Evolutionary conservation across 2,888 invertebrate species (phyloP).

Genomic region (Ophioninae sp.): DNA sequence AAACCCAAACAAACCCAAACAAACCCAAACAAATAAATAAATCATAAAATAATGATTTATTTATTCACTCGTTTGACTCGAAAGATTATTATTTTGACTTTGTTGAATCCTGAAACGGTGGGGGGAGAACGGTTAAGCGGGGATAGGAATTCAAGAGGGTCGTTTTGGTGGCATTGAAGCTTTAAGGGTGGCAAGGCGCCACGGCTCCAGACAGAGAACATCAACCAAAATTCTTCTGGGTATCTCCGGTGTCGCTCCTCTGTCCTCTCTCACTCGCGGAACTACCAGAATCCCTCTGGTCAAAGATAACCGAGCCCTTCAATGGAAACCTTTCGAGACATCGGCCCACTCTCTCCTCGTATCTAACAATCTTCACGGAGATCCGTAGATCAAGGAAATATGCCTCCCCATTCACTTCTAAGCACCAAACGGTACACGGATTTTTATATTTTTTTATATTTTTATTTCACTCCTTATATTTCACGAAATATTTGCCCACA

Average conservation of each 20-base stretch:
- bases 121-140: not conserved
- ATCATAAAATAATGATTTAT: no score
- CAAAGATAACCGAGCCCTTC: conserved; percentile 43
- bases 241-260: conserved; percentile 27
- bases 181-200: conserved; percentile 51
- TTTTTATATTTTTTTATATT: no score
- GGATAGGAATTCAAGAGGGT: conserved; percentile 41
- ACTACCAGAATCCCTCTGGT: conserved; percentile 28
- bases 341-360: not conserved
- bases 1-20: no score
- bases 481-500: no score
- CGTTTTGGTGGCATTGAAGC: conserved; percentile 29
- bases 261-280: not conserved
- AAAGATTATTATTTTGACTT: conserved; percentile 20
- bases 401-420: no score
- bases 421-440: no score
- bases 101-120: conserved; percentile 9
- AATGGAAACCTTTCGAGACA: conserved; percentile 23
- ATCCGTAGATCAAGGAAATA: not conserved
- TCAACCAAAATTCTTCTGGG: conserved; percentile 10
- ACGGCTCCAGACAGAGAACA: conserved; percentile 33
- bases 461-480: no score
- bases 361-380: not conserved
- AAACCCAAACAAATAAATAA: no score
- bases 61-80: conserved; percentile 8